Base-by-base conservation (phyloP, 64 coral and sea anemone species). In the Pachyseris speciosa region DNA sequence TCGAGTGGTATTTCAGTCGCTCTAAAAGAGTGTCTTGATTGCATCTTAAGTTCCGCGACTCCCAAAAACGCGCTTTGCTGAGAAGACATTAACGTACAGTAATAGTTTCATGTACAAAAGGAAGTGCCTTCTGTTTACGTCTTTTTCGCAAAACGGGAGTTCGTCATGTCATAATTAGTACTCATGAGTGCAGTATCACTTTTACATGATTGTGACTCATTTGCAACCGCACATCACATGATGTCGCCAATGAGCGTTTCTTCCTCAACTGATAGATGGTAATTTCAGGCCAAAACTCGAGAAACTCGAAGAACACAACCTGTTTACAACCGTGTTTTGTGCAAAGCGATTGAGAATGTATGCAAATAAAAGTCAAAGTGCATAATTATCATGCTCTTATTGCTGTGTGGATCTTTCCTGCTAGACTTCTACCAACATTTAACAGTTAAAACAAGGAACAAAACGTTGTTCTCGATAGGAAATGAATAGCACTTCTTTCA, bases 331-430 rank as follows among this genome's bases (percentile, higher is more conserved):
- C 48, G 28, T 51, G 29, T 36, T 55, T 34, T 55, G 34, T 57
- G 33, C 53, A 39, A 81, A 58, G 12, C 77, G 67, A 81, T 61
- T 40, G 77, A 10, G 22, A 81, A 79, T 79, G 37, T 79, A 79
- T 79, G 75, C 75, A 79, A 79, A 71, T 38, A 19, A 37, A 51
- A 51, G 45, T 27, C 64, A 67, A 55, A 34, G 8, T 29, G 15
- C 25, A 76, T 30, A 17, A 27, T 41, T 30, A 55, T 34, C 9
- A 37, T 24, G 5, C 1, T 25, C 52, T 11, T 81, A 81, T 81
- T 32, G n/a, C 33, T 37, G 1, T 1, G n/a, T 16, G 20, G 20
- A 81, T 61, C 30, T 40, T 80, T 22, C 33, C 17, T 71, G 1
- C n/a, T 25, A 40, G n/a, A 81, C 57, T 15, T n/a, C 37, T 80